These are phyloP conservation scores for Melanchra persicariae DNA, from an alignment of 2,888 invertebrate genomes.

Conservation along the genomic window DNA sequence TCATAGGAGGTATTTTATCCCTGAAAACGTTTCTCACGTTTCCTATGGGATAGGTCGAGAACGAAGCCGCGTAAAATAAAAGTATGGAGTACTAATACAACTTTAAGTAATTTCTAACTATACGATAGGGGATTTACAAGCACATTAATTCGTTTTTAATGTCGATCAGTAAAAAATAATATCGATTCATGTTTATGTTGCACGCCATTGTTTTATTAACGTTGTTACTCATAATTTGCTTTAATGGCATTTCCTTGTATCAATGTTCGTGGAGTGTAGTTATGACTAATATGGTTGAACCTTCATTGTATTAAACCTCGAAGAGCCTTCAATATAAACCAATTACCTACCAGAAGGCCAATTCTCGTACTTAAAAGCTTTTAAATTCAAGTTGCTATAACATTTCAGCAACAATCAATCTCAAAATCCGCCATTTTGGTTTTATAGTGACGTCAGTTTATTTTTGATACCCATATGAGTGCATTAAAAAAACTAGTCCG, in stretches of 20 bases:
- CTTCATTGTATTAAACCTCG: background rate
- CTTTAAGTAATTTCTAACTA: constrained; percentile 4
- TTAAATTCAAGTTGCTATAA: too few species aligned
- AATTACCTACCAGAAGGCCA: background rate
- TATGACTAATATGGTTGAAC: constrained; percentile 8
- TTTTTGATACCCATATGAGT: too few species aligned
- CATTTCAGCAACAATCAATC: too few species aligned
- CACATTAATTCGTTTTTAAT: constrained; percentile 40
- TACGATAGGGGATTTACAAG: constrained; percentile 19
- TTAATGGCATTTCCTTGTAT: constrained; percentile 48
- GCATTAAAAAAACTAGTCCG: too few species aligned
- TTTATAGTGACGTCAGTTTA: too few species aligned
- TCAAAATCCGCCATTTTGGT: too few species aligned
- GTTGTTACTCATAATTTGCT: constrained; percentile 24
- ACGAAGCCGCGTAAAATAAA: too few species aligned
- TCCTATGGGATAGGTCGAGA: too few species aligned
- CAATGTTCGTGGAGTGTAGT: background rate
- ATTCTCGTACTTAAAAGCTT: background rate
- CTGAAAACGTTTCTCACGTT: too few species aligned
- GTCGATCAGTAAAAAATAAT: constrained; percentile 19
- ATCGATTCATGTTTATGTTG: constrained; percentile 37
- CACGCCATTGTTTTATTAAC: constrained; percentile 52
- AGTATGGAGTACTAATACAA: constrained; percentile 24
- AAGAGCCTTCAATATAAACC: background rate
- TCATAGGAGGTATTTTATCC: too few species aligned